Evolutionary conservation across 2,888 invertebrate species (phyloP).

Genomic region (Scaptomyza parva): DNA sequence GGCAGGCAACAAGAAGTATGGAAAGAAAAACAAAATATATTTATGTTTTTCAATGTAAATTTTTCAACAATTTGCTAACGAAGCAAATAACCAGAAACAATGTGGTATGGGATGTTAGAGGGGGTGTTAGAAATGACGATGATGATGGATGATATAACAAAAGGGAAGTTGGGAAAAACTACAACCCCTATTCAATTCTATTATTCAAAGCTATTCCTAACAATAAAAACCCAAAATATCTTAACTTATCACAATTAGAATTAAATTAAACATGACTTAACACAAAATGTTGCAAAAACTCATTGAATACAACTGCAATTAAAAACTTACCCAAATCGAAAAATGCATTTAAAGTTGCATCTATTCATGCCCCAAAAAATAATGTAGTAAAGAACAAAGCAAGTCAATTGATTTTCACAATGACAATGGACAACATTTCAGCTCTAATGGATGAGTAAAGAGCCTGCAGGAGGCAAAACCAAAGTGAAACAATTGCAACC

Average conservation of each 20-base stretch:
- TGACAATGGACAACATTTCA: constrained; percentile 43
- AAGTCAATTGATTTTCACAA: constrained; percentile 25
- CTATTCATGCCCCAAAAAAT: constrained; percentile 9
- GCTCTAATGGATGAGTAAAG: constrained; percentile 19
- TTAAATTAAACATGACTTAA: background rate
- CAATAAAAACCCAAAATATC: background rate
- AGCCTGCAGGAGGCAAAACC: constrained; percentile 13
- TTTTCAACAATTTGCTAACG: constrained; percentile 59
- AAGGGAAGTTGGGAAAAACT: background rate
- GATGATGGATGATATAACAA: background rate
- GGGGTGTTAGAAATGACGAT: background rate
- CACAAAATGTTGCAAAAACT: background rate
- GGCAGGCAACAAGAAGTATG: constrained; percentile 18
- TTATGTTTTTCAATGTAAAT: constrained; percentile 74
- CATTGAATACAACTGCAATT: constrained; percentile 23
- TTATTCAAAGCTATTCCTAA: background rate
- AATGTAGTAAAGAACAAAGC: constrained; percentile 21
- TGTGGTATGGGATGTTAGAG: background rate
- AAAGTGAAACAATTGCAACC: constrained; percentile 26
- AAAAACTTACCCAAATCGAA: constrained; percentile 16
- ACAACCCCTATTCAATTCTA: background rate
- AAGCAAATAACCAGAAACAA: constrained; percentile 61
- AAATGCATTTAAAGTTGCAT: constrained; percentile 1
- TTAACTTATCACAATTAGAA: background rate
- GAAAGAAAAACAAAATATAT: constrained; percentile 51